Evolutionary conservation across 2,113 vertebrate species (phyloP).

Genomic region (Stomatorhinus ivindoensis): DNA sequence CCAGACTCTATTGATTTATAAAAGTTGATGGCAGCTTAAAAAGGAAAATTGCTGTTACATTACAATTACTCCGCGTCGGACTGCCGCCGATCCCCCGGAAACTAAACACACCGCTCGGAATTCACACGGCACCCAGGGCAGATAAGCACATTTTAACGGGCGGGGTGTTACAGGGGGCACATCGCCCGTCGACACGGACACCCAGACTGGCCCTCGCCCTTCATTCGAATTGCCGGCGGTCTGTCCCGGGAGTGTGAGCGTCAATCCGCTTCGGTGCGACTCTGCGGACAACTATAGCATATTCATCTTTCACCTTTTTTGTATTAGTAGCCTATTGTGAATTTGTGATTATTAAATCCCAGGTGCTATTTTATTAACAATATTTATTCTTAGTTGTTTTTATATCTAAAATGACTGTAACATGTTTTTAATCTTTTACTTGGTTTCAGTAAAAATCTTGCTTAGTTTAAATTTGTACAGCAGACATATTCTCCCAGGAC

Average conservation of each 20-base stretch:
- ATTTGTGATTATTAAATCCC: background rate
- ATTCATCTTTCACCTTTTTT: background rate
- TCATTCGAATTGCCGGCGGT: background rate
- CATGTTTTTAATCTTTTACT: background rate
- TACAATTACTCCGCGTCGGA: background rate
- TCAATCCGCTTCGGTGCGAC: background rate
- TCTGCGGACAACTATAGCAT: background rate
- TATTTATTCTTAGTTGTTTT: background rate
- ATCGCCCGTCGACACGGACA: background rate
- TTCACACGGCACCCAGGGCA: background rate
- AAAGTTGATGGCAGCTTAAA: no score
- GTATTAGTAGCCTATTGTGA: background rate
- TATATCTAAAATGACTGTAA: background rate
- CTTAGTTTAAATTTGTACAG: background rate
- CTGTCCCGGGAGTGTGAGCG: background rate
- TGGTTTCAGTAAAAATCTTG: background rate
- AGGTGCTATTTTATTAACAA: background rate
- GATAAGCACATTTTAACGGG: background rate
- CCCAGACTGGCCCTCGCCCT: background rate
- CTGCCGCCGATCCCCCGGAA: background rate
- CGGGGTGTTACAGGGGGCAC: background rate
- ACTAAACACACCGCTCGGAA: background rate
- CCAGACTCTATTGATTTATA: no score
- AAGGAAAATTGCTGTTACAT: no score
- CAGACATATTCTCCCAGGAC: background rate